A percentile compares a stretch with the other conserved stretches of the same genome.
phyloP scores from a whole-genome alignment of 2,797 vertebrate genomes.

The Chelonia mydas region DNA sequence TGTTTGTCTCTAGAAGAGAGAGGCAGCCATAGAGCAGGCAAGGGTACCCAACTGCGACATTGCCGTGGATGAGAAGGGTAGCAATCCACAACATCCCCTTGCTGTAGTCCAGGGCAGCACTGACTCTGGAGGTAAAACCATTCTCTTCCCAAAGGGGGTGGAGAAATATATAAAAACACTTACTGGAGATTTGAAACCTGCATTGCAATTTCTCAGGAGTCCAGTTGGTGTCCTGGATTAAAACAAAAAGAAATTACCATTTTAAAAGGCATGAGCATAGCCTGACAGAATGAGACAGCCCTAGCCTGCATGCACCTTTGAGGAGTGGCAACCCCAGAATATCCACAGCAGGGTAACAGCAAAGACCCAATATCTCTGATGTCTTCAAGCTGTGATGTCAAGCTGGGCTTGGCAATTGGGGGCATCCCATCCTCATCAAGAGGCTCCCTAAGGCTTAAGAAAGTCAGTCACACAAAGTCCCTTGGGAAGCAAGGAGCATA shows the following conservation, averaged over 20 bases:
- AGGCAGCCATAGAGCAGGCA: background rate
- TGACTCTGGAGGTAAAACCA: background rate
- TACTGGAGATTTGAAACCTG: slow-evolving; percentile 83
- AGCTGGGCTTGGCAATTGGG: background rate
- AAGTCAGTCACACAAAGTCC: background rate
- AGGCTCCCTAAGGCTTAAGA: background rate
- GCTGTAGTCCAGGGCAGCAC: background rate
- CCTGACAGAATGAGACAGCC: background rate
- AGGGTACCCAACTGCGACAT: background rate
- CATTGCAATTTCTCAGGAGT: slow-evolving; percentile 33
- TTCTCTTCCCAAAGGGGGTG: background rate
- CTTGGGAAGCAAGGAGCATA: background rate
- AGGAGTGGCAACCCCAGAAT: background rate
- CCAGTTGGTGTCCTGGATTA: slow-evolving; percentile 22
- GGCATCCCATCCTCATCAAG: background rate
- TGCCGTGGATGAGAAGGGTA: background rate
- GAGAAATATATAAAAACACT: slow-evolving; percentile 39
- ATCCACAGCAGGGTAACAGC: background rate
- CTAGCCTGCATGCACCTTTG: background rate
- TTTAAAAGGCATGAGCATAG: background rate
- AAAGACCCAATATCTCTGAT: background rate
- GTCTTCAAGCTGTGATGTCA: background rate
- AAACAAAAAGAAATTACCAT: background rate
- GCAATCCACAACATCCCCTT: background rate
- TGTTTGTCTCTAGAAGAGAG: background rate